Conservation (phyloP, 2,797 vertebrate species). For the Parauchenoglanis ngamensis region DNA sequence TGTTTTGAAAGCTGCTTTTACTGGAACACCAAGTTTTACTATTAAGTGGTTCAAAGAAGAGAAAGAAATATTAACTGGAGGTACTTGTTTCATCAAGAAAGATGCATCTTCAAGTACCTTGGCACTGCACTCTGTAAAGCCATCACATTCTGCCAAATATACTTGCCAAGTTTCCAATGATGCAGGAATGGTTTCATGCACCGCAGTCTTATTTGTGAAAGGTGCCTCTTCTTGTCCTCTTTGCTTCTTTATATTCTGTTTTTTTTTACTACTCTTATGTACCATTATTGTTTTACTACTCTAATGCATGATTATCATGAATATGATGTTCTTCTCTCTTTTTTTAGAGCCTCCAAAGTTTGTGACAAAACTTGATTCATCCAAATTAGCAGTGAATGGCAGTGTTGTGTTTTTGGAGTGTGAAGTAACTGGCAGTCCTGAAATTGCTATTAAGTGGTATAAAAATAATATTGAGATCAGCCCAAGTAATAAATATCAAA, state of each 20-base stretch:
- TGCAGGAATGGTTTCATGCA: constrained; percentile 87
- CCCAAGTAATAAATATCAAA: constrained; percentile 77
- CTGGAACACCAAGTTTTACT: constrained; percentile 86
- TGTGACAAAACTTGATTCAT: constrained; percentile 85
- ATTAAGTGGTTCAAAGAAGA: constrained; percentile 92
- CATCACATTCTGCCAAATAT: constrained; percentile 86
- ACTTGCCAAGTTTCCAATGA: constrained; percentile 91
- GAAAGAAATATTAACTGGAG: constrained; percentile 85
- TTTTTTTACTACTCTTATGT: constrained; percentile 42
- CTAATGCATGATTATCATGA: constrained; percentile 14
- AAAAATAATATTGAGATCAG: constrained; percentile 88
- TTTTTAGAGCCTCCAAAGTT: constrained; percentile 85
- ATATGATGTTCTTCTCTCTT: constrained; percentile 63
- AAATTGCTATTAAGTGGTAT: constrained; percentile 90
- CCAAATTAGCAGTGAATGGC: constrained; percentile 83
- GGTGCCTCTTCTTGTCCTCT: constrained; percentile 75
- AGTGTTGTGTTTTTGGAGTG: constrained; percentile 81
- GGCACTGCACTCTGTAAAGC: constrained; percentile 90
- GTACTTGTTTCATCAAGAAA: constrained; percentile 91
- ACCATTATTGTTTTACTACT: not conserved
- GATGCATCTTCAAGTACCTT: constrained; percentile 86
- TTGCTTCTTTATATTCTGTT: constrained; percentile 23
- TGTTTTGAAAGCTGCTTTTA: constrained; percentile 84
- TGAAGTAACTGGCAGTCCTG: constrained; percentile 87
- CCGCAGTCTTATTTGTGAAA: constrained; percentile 92